A percentile compares a stretch with the other conserved stretches of the same genome.
These are phyloP conservation scores for Sialia sialis DNA, from an alignment of 2,113 vertebrate species.

Conservation along the genomic window DNA sequence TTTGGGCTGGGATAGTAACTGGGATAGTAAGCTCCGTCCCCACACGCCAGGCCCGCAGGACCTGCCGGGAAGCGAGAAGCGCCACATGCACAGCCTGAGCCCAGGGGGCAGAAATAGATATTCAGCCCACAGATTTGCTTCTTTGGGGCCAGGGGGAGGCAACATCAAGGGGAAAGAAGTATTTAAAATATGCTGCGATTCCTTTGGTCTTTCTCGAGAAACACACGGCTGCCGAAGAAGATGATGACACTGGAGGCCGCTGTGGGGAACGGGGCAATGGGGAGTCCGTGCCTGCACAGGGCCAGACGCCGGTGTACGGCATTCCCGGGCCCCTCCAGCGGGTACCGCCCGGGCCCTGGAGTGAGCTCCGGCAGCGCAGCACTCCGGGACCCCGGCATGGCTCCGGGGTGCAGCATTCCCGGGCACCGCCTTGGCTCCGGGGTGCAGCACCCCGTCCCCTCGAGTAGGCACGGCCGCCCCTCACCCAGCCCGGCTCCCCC, in stretches of 20 bases:
- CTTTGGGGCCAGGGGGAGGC: not conserved
- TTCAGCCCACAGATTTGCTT: not conserved
- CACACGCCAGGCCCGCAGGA: rapidly evolving
- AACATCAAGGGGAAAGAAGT: not conserved
- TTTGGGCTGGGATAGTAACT: not conserved
- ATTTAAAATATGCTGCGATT: not conserved
- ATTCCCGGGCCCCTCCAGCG: too few relatives aligned
- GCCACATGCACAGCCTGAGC: not conserved
- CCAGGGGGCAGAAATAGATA: rapidly evolving
- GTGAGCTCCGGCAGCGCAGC: rapidly evolving
- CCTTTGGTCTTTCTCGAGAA: not conserved
- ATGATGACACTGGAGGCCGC: rapidly evolving
- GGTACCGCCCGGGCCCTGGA: too few relatives aligned
- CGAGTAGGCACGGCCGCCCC: not conserved
- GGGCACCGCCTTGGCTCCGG: not conserved
- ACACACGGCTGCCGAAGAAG: not conserved
- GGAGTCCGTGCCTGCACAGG: rapidly evolving
- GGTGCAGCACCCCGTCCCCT: not conserved
- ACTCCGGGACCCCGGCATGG: rapidly evolving
- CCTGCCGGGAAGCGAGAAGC: not conserved
- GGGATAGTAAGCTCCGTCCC: not conserved
- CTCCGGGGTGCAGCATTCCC: not conserved
- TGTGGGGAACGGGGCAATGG: rapidly evolving
- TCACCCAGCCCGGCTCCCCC: not conserved
- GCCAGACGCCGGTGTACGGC: not conserved